Percentiles rank a stretch among this genome's conserved stretches.
Conservation (phyloP, 2,888 invertebrate species). For the Luperina nickerlii region DNA sequence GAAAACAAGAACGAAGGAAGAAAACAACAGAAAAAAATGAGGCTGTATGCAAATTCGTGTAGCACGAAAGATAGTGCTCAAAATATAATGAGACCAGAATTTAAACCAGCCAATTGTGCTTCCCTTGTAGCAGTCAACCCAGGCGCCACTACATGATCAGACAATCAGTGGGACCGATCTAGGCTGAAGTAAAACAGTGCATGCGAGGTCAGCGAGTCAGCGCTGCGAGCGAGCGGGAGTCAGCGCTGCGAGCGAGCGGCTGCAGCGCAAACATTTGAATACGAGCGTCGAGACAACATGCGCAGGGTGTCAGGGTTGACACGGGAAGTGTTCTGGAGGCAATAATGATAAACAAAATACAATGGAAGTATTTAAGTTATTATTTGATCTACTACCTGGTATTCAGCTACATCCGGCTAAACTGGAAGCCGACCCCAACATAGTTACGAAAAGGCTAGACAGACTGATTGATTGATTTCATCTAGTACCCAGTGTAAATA, state of each 20-base stretch:
- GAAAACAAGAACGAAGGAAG: background rate
- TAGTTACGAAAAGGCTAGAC: background rate
- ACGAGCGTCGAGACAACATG: conserved; percentile 32
- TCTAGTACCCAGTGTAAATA: background rate
- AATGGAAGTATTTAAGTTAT: background rate
- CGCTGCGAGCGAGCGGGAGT: conserved; percentile 30
- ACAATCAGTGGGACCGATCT: conserved; percentile 27
- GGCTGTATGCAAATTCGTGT: conserved; percentile 1
- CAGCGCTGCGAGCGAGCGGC: conserved; percentile 18
- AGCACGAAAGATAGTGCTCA: background rate
- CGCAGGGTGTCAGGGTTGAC: conserved; percentile 32
- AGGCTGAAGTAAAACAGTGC: conserved; percentile 22
- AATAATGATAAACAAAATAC: background rate
- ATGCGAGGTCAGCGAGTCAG: conserved; percentile 31
- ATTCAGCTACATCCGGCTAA: background rate
- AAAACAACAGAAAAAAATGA: background rate
- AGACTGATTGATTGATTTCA: background rate
- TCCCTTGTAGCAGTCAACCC: conserved; percentile 19
- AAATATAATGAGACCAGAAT: conserved; percentile 15
- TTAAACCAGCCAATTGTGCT: conserved; percentile 25
- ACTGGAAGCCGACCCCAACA: background rate
- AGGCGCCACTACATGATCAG: conserved; percentile 32
- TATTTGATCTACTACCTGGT: background rate
- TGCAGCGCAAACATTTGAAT: conserved; percentile 57
- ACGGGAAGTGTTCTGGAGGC: background rate